Evolutionary conservation across 2,797 vertebrate genomes (phyloP).

Genomic region (Fistularia commersonii): DNA sequence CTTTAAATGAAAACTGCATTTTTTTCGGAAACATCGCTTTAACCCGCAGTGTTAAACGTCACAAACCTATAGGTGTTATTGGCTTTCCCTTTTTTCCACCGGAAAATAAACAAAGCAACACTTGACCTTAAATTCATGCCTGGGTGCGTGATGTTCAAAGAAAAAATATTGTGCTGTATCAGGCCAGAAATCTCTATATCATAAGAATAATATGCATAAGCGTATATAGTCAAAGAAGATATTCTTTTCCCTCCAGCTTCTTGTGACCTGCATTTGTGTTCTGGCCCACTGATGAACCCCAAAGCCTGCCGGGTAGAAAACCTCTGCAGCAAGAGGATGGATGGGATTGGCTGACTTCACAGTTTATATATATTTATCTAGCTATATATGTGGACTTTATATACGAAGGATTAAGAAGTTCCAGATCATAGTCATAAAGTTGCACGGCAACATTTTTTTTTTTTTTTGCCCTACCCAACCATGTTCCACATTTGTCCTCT

Average conservation of each 20-base stretch:
- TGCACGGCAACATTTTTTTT: constrained; percentile 33
- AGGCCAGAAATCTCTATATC: background rate
- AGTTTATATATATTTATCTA: constrained; percentile 4
- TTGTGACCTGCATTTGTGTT: constrained; percentile 54
- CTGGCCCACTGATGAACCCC: constrained; percentile 54
- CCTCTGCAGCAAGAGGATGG: constrained; percentile 8
- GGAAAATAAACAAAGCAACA: too few species aligned
- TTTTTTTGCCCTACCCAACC: background rate
- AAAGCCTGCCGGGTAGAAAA: constrained; percentile 50
- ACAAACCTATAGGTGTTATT: too few species aligned
- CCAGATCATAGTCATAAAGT: constrained; percentile 15
- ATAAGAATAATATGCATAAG: constrained; percentile 18
- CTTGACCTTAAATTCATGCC: constrained; percentile 4
- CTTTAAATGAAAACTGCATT: too few species aligned
- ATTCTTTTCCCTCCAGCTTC: constrained; percentile 37
- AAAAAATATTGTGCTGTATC: constrained; percentile 18
- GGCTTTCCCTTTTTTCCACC: too few species aligned
- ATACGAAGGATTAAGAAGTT: constrained; percentile 10
- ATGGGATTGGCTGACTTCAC: constrained; percentile 26
- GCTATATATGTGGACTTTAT: constrained; percentile 11
- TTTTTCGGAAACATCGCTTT: too few species aligned
- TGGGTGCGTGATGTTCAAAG: constrained; percentile 12
- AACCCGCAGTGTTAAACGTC: too few species aligned
- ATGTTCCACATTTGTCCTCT: constrained; percentile 32
- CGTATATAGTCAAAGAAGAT: constrained; percentile 23